These are phyloP conservation scores for Leptopilina myrica DNA, from an alignment of 2,888 invertebrate species.

Conservation along the genomic window DNA sequence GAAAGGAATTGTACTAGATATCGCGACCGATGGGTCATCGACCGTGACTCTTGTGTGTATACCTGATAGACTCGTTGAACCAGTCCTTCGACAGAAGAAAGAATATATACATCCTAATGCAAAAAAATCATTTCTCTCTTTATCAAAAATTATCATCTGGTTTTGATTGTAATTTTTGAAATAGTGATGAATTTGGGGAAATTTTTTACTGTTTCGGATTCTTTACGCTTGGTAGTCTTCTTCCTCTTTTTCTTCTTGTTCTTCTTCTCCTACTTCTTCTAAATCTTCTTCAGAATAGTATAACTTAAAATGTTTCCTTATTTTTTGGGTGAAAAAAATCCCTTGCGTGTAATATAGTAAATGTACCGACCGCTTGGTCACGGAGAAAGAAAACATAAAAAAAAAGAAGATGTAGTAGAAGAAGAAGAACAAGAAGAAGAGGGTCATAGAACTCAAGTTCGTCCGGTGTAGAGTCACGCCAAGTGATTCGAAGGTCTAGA, in stretches of 20 bases:
- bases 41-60: slow-evolving; percentile 53
- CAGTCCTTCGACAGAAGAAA: slow-evolving; percentile 4
- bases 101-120: too few relatives aligned
- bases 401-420: neutral
- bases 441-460: slow-evolving; percentile 44
- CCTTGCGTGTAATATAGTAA: too few relatives aligned
- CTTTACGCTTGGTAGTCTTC: too few relatives aligned
- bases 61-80: slow-evolving; percentile 38
- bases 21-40: slow-evolving; percentile 53
- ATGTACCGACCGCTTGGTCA: slow-evolving; percentile 16
- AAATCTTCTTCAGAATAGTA: too few relatives aligned
- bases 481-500: slow-evolving; percentile 46
- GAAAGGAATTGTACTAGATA: slow-evolving; percentile 64
- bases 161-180: too few relatives aligned
- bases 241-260: too few relatives aligned
- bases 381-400: too few relatives aligned
- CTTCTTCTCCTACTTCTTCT: too few relatives aligned
- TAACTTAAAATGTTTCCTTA: too few relatives aligned
- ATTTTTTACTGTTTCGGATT: too few relatives aligned
- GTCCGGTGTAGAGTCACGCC: slow-evolving; percentile 51
- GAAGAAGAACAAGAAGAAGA: neutral
- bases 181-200: too few relatives aligned
- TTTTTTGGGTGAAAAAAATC: too few relatives aligned
- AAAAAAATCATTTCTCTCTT: slow-evolving; percentile 17
- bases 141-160: neutral